A percentile compares a stretch with the other conserved stretches of the same genome.
These are phyloP conservation scores for Nerophis ophidion DNA, from an alignment of 2,113 vertebrate genomes.

Conservation along the genomic window DNA sequence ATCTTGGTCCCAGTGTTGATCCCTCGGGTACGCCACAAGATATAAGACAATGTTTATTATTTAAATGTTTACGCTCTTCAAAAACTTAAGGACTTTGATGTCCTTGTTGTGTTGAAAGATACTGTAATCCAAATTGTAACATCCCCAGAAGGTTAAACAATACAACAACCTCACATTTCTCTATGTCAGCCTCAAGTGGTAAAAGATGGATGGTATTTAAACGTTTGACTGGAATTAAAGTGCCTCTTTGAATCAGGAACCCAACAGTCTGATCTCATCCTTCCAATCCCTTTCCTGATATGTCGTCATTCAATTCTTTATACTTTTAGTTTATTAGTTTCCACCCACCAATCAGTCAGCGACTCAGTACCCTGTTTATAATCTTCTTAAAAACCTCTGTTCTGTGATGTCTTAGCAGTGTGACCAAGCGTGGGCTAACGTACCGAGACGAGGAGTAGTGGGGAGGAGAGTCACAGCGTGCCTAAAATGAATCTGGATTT, in stretches of 20 bases:
- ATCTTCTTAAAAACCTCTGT: conserved; percentile 59
- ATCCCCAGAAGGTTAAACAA: too few relatives aligned
- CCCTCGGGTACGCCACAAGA: too few relatives aligned
- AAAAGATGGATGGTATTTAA: too few relatives aligned
- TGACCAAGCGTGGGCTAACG: conserved; percentile 53
- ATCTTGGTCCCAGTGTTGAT: too few relatives aligned
- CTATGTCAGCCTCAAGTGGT: too few relatives aligned
- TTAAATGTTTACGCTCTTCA: too few relatives aligned
- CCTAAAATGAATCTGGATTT: conserved; percentile 62
- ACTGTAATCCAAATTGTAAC: too few relatives aligned
- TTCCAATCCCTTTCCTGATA: conserved; percentile 13
- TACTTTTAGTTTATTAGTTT: conserved; percentile 39
- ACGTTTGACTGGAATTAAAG: too few relatives aligned
- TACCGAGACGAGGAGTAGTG: conserved; percentile 38
- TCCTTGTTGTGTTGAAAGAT: too few relatives aligned
- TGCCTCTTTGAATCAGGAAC: background rate
- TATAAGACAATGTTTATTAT: too few relatives aligned
- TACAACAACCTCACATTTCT: too few relatives aligned
- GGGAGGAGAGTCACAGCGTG: conserved; percentile 25
- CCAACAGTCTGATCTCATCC: conserved; percentile 31
- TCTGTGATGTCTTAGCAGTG: conserved; percentile 44
- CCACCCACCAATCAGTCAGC: conserved; percentile 9
- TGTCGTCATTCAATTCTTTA: conserved; percentile 33
- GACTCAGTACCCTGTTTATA: conserved; percentile 27
- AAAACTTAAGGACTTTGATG: too few relatives aligned